A percentile compares a stretch with the other conserved stretches of the same genome.
Conservation (phyloP, 2,113 vertebrate genomes). For the Macrotis lagotis region DNA sequence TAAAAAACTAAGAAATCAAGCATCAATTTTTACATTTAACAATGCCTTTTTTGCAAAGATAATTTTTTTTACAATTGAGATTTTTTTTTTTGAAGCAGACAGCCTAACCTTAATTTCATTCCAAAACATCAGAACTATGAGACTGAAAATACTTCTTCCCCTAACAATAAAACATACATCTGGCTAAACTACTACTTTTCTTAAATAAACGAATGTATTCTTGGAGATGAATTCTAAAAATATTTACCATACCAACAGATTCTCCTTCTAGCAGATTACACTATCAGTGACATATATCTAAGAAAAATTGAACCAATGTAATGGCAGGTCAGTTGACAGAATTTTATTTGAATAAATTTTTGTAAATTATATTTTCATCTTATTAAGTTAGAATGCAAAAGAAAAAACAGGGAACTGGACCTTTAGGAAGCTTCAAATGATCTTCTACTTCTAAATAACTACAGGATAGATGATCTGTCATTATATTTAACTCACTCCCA, state of each 20-base stretch:
- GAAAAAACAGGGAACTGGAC: background rate
- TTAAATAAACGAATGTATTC: slow-evolving; percentile 16
- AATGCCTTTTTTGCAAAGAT: background rate
- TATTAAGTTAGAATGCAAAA: slow-evolving; percentile 22
- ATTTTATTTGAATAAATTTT: background rate
- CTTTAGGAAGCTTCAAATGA: background rate
- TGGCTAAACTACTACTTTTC: slow-evolving; percentile 39
- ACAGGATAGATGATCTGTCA: background rate
- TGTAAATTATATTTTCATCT: background rate
- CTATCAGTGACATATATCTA: background rate
- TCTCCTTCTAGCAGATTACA: background rate
- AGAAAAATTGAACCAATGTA: background rate
- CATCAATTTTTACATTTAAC: background rate
- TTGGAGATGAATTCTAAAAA: slow-evolving; percentile 24
- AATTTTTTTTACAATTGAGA: slow-evolving; percentile 16
- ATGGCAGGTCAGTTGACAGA: slow-evolving; percentile 4
- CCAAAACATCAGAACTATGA: background rate
- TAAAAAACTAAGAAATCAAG: slow-evolving; percentile 18
- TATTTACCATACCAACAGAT: background rate
- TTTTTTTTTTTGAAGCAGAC: slow-evolving; percentile 21
- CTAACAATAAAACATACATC: slow-evolving; percentile 22
- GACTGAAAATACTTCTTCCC: slow-evolving; percentile 26
- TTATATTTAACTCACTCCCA: background rate
- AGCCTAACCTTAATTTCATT: slow-evolving; percentile 8
- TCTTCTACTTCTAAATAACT: background rate